Evolutionary conservation across 2,797 vertebrate species (phyloP).

Genomic region (Intellagama lesueurii): DNA sequence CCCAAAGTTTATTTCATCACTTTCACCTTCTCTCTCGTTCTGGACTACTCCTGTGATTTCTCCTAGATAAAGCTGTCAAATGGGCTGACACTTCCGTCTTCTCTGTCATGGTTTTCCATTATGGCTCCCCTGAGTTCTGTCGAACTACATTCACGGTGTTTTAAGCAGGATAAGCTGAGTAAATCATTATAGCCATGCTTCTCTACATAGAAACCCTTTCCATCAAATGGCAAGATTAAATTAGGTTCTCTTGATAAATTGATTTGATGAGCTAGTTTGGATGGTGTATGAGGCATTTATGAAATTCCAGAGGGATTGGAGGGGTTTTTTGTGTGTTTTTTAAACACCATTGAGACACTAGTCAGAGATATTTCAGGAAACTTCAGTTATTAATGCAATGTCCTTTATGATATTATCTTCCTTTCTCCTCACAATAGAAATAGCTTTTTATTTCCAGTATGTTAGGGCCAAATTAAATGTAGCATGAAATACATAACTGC

Average conservation of each 20-base stretch:
- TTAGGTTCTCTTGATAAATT: conserved; percentile 64
- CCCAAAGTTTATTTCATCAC: not conserved
- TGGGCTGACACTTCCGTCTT: conserved; percentile 41
- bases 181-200: conserved; percentile 56
- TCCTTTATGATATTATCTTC: not conserved
- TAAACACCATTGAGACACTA: conserved; percentile 1
- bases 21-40: conserved; percentile 13
- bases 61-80: conserved; percentile 33
- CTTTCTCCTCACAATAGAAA: not conserved
- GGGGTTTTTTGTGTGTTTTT: conserved; percentile 43
- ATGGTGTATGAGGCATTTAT: conserved; percentile 24
- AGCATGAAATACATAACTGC: not conserved
- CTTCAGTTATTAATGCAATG: not conserved
- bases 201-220: conserved; percentile 38
- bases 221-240: conserved; percentile 64
- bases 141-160: conserved; percentile 49
- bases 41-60: conserved; percentile 41
- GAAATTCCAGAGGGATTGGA: not conserved
- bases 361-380: conserved; percentile 45
- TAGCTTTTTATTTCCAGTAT: not conserved
- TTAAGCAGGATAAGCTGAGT: conserved; percentile 61
- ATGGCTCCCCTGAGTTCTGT: conserved; percentile 32
- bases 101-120: conserved; percentile 25
- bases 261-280: conserved; percentile 61
- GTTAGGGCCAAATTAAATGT: not conserved